Percentiles rank a stretch among this genome's conserved stretches.
Conservation (phyloP, 2,888 invertebrate species). For the Ophion slaviceki region DNA sequence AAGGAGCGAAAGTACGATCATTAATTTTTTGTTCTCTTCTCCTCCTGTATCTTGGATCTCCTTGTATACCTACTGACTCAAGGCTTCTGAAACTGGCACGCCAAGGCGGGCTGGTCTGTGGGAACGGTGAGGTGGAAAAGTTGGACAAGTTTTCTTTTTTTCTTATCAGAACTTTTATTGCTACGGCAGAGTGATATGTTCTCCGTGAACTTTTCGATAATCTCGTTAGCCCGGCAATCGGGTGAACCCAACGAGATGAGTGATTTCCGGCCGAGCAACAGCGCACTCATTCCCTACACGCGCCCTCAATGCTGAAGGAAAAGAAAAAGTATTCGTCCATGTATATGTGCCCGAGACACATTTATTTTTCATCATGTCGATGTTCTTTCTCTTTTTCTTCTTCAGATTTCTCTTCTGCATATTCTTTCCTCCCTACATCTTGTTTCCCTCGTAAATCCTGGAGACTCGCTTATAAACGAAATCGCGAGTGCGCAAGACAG, state of each 20-base stretch:
- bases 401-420: not conserved
- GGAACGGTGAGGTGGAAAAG: constrained; percentile 20
- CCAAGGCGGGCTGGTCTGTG: constrained; percentile 2
- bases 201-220: constrained; percentile 10
- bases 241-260: constrained; percentile 19
- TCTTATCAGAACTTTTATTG: constrained; percentile 33
- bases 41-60: not conserved
- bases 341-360: not conserved
- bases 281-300: not conserved
- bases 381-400: not conserved
- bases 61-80: not conserved
- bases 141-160: constrained; percentile 34
- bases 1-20: constrained; percentile 6
- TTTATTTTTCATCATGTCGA: not conserved
- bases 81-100: not conserved
- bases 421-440: not conserved
- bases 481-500: not conserved
- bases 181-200: not conserved
- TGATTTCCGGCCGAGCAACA: constrained; percentile 22
- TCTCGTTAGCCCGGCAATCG: constrained; percentile 46
- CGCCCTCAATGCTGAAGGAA: constrained; percentile 2
- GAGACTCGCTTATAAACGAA: not conserved
- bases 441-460: constrained; percentile 9
- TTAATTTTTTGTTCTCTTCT: constrained; percentile 30
- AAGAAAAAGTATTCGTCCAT: not conserved